phyloP scores from a whole-genome alignment of 64 coral and sea anemone species.

The Platygyra sinensis region DNA sequence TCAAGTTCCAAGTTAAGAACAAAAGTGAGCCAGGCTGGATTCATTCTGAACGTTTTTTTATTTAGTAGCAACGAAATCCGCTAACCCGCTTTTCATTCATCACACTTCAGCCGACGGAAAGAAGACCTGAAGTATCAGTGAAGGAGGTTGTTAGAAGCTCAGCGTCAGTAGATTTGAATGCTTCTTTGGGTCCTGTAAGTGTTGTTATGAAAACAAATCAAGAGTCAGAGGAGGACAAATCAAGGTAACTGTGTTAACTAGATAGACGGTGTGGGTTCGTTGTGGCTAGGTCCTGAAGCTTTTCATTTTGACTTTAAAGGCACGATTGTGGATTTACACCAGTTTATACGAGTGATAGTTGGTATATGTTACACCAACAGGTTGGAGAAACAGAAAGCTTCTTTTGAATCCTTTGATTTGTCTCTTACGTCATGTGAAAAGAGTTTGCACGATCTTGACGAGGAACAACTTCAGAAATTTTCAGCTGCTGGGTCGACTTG shows the following conservation, averaged over 20 bases:
- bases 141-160: neutral
- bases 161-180: slow-evolving; percentile 19
- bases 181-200: neutral
- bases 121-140: neutral
- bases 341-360: too few species aligned
- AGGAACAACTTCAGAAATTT: slow-evolving; percentile 17
- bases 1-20: too few species aligned
- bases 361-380: neutral
- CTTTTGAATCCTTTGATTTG: neutral
- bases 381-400: slow-evolving; percentile 8
- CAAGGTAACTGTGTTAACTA: neutral
- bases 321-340: too few species aligned
- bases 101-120: neutral
- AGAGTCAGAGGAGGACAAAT: neutral
- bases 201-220: neutral
- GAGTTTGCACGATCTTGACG: neutral
- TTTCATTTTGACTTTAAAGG: too few species aligned
- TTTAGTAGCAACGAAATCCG: neutral
- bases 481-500: neutral
- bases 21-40: too few species aligned
- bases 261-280: neutral
- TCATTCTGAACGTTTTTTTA: too few species aligned
- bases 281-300: too few species aligned
- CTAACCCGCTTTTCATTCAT: neutral
- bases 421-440: neutral